phyloP scores from a whole-genome alignment of 2,888 invertebrate genomes.

The Alitta virens region DNA sequence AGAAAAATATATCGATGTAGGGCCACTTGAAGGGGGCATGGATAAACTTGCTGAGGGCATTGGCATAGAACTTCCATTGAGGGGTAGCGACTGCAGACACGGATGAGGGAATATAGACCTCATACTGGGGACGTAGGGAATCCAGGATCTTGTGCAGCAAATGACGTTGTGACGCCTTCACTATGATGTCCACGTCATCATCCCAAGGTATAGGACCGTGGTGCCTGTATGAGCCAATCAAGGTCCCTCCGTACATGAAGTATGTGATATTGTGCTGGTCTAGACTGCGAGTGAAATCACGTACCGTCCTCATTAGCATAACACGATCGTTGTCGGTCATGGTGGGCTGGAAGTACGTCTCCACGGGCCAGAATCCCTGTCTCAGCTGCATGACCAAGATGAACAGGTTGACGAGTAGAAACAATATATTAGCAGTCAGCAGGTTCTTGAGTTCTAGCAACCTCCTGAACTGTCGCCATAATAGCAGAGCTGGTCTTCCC shows the following conservation, averaged over 20 bases:
- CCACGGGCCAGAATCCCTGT: constrained; percentile 23
- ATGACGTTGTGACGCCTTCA: constrained; percentile 31
- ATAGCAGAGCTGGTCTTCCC: not conserved
- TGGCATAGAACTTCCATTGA: constrained; percentile 38
- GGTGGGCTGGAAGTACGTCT: constrained; percentile 21
- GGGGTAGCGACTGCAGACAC: not conserved
- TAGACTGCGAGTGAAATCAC: constrained; percentile 2
- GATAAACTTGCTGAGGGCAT: constrained; percentile 19
- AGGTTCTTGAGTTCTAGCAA: constrained; percentile 17
- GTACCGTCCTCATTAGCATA: constrained; percentile 17
- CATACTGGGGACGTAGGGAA: constrained; percentile 27
- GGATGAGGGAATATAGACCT: constrained; percentile 22
- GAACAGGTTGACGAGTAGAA: constrained; percentile 18
- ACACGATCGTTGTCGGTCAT: constrained; percentile 3
- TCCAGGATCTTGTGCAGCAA: constrained; percentile 23
- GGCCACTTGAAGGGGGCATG: constrained; percentile 37
- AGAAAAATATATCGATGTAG: constrained; percentile 41
- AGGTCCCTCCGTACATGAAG: constrained; percentile 35
- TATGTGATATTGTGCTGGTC: constrained; percentile 15
- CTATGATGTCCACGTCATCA: constrained; percentile 36
- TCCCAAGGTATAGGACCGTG: constrained; percentile 42
- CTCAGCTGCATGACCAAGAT: constrained; percentile 22
- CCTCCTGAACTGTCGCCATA: constrained; percentile 3
- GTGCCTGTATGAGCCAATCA: constrained; percentile 36
- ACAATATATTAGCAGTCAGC: constrained; percentile 14